Evolutionary conservation across 2,797 vertebrate species (phyloP).

Genomic region (Podarcis lilfordi): DNA sequence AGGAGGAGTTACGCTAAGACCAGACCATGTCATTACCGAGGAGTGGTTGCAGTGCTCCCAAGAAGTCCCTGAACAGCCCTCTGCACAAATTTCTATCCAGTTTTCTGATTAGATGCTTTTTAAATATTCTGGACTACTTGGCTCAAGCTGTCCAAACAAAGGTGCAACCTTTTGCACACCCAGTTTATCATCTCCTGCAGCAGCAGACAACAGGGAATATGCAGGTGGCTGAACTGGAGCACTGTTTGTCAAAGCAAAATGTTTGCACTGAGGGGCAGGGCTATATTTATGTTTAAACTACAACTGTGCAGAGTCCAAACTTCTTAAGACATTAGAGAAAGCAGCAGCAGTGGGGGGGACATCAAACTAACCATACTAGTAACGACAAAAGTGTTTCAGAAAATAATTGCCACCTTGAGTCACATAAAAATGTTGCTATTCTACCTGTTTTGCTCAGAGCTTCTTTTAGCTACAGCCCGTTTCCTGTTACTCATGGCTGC

Average conservation of each 20-base stretch:
- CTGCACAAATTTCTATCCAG: not conserved
- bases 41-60: not conserved
- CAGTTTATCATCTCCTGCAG: not conserved
- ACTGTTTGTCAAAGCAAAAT: not conserved
- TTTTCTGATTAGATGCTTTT: not conserved
- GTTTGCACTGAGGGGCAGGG: conserved; percentile 5
- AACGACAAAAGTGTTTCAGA: not conserved
- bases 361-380: not conserved
- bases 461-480: not conserved
- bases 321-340: not conserved
- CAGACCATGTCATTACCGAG: too few species aligned
- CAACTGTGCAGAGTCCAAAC: not conserved
- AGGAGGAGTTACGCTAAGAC: too few species aligned
- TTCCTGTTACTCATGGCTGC: not conserved
- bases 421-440: not conserved
- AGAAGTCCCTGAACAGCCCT: not conserved
- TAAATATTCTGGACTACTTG: not conserved
- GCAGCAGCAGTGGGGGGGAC: not conserved
- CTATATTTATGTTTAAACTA: not conserved
- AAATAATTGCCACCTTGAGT: not conserved
- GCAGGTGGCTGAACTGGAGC: not conserved
- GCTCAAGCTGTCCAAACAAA: conserved; percentile 36
- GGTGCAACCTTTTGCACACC: conserved; percentile 23
- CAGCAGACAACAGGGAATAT: not conserved
- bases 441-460: not conserved